These are phyloP conservation scores for Patella pellucida DNA, from an alignment of 2,888 invertebrate species.

Conservation along the genomic window DNA sequence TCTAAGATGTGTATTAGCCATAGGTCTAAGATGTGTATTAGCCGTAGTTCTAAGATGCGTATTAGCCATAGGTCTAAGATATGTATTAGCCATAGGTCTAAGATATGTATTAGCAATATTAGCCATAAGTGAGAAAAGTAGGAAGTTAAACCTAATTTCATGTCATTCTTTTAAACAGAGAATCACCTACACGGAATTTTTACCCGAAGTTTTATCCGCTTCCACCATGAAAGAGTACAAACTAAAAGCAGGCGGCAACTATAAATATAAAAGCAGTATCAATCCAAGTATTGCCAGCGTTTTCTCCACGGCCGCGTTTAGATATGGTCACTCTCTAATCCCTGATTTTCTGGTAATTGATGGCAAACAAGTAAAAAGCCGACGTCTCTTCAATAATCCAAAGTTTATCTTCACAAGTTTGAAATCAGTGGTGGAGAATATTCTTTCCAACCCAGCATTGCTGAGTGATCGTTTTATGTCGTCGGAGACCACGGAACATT, in stretches of 20 bases:
- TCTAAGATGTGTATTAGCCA: too few relatives aligned
- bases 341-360: background rate
- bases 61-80: too few relatives aligned
- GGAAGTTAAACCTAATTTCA: background rate
- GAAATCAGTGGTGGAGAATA: background rate
- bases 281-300: conserved; percentile 55
- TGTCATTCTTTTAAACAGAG: conserved; percentile 68
- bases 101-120: too few relatives aligned
- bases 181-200: conserved; percentile 68
- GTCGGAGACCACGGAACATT: background rate
- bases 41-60: too few relatives aligned
- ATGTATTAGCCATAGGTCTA: too few relatives aligned
- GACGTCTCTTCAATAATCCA: background rate
- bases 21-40: too few relatives aligned
- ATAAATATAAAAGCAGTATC: conserved; percentile 35
- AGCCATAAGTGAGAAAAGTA: too few relatives aligned
- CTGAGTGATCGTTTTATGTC: background rate
- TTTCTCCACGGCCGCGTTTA: conserved; percentile 60
- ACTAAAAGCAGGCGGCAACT: conserved; percentile 82
- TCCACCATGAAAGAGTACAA: conserved; percentile 90
- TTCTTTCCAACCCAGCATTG: background rate
- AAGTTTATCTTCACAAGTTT: background rate
- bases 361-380: background rate
- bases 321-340: conserved; percentile 42
- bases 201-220: conserved; percentile 91